Conservation (phyloP, 1,140 invertebrate genomes). For the Calliopsis andreniformis region DNA sequence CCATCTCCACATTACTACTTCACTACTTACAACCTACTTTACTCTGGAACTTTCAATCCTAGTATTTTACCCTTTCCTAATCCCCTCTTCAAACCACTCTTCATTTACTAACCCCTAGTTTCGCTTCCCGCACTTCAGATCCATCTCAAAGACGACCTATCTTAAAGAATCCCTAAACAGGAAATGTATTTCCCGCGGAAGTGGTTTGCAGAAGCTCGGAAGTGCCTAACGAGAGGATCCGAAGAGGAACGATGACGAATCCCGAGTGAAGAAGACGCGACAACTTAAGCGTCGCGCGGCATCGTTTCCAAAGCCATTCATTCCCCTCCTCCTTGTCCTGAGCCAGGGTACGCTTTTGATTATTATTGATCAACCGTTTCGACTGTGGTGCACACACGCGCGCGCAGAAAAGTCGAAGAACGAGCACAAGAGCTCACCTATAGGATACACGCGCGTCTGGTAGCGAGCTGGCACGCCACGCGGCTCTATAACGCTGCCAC, state of each 20-base stretch:
- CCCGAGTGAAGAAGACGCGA: conserved; percentile 19
- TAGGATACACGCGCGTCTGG: conserved; percentile 42
- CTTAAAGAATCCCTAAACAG: not conserved
- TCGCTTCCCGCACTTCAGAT: no score
- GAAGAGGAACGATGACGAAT: not conserved
- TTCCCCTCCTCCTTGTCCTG: conserved; percentile 4
- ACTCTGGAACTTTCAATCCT: no score
- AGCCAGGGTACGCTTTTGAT: conserved; percentile 62
- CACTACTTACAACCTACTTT: no score
- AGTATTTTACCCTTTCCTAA: no score
- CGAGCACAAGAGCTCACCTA: conserved; percentile 13
- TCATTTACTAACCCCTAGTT: no score
- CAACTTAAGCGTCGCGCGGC: conserved; percentile 33
- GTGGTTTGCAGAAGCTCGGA: not conserved
- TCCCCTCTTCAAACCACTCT: no score
- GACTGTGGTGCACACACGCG: conserved; percentile 53
- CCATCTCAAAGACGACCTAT: no score
- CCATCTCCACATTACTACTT: no score
- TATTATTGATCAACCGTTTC: conserved; percentile 79
- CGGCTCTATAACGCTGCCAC: conserved; percentile 79
- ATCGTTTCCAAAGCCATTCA: conserved; percentile 46
- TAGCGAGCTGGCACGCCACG: conserved; percentile 60
- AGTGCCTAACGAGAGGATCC: not conserved
- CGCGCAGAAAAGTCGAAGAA: conserved; percentile 26
- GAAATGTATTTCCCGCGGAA: not conserved